phyloP scores from a whole-genome alignment of 2,113 vertebrate species.

The Rhinogobius similis region DNA sequence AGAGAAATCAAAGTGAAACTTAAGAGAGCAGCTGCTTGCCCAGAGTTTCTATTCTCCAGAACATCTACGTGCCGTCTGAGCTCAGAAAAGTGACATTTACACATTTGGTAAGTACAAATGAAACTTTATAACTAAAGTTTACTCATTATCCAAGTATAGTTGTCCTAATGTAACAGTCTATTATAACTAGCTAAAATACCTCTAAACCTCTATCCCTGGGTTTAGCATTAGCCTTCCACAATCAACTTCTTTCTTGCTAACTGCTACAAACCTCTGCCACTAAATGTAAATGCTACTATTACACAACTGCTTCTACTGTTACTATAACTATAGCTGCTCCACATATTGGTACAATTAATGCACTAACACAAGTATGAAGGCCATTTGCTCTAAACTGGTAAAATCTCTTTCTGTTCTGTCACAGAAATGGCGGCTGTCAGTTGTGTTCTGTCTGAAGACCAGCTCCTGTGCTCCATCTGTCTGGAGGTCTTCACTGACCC shows the following conservation, averaged over 20 bases:
- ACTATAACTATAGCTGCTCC: not conserved
- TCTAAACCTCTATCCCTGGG: not conserved
- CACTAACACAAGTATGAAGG: too few relatives aligned
- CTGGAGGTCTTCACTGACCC: constrained; percentile 1
- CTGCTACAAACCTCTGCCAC: not conserved
- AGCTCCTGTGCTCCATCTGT: constrained; percentile 2
- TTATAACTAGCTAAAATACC: not conserved
- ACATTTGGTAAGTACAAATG: not conserved
- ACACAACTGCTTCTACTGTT: too few relatives aligned
- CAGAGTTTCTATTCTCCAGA: not conserved
- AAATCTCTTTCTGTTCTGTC: not conserved
- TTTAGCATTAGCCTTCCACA: not conserved
- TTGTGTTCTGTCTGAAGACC: not conserved
- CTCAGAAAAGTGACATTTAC: not conserved
- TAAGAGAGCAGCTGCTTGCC: not conserved
- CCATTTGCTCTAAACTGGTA: not conserved
- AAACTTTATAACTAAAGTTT: not conserved
- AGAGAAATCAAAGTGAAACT: not conserved
- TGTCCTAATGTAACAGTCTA: not conserved
- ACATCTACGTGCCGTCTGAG: not conserved
- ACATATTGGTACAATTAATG: not conserved
- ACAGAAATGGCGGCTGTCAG: constrained; percentile 1
- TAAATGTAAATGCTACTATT: not conserved
- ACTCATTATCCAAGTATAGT: not conserved
- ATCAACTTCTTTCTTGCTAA: not conserved